Conservation (phyloP, 2,797 vertebrate genomes). For the Lacerta bilineata region DNA sequence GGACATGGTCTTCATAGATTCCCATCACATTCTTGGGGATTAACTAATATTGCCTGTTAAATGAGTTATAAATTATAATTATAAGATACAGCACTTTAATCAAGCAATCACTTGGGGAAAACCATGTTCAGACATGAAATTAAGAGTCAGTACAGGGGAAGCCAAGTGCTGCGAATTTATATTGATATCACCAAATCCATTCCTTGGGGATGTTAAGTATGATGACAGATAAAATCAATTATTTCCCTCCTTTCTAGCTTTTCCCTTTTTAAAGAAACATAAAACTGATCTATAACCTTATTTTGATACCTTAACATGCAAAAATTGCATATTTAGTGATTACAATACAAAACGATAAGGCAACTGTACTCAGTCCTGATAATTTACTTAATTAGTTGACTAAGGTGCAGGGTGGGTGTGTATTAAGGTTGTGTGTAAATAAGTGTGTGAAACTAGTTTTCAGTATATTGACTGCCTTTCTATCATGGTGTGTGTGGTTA, state of each 20-base stretch:
- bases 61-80: constrained; percentile 48
- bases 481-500: background rate
- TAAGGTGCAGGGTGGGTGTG: background rate
- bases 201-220: constrained; percentile 13
- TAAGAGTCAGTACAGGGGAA: constrained; percentile 19
- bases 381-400: constrained; percentile 19
- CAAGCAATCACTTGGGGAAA: constrained; percentile 30
- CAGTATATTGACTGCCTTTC: background rate
- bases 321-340: background rate
- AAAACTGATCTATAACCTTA: constrained; percentile 2
- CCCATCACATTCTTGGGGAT: constrained; percentile 37
- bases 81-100: constrained; percentile 41
- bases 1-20: constrained; percentile 19
- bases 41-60: constrained; percentile 47
- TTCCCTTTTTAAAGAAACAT: background rate
- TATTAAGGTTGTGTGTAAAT: background rate
- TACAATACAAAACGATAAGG: background rate
- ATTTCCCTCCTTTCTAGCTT: background rate
- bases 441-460: background rate
- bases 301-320: background rate
- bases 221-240: constrained; percentile 27
- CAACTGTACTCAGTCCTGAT: background rate
- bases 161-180: constrained; percentile 29
- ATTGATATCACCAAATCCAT: constrained; percentile 12
- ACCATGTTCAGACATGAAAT: constrained; percentile 35